Conservation (phyloP, 2,888 invertebrate species). For the Drosophila heteroneura region DNA sequence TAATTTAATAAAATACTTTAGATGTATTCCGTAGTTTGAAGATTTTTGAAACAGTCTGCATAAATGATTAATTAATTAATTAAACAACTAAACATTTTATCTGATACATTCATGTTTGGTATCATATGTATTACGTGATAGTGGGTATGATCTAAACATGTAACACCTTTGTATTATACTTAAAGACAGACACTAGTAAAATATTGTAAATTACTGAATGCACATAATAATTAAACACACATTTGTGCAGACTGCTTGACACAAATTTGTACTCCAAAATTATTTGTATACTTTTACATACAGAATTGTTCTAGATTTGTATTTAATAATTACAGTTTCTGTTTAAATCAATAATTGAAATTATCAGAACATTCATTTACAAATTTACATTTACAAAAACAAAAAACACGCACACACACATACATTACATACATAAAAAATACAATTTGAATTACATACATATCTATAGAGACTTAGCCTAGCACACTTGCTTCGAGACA, state of each 20-base stretch:
- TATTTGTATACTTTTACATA: not conserved
- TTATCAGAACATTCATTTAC: slow-evolving; percentile 2
- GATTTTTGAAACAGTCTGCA: not conserved
- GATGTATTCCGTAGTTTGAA: not conserved
- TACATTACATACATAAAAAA: slow-evolving; percentile 24
- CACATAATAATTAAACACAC: not conserved
- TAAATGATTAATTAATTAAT: not conserved
- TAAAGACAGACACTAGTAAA: not conserved
- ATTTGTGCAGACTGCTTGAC: not conserved
- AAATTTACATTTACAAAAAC: not conserved
- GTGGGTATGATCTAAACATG: not conserved
- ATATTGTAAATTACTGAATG: not conserved
- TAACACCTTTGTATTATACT: not conserved
- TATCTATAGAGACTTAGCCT: slow-evolving; percentile 34
- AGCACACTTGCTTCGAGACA: slow-evolving; percentile 27
- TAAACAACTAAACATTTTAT: not conserved
- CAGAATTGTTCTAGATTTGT: not conserved
- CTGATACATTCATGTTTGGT: not conserved
- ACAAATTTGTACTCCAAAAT: not conserved
- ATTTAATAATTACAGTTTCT: slow-evolving; percentile 1
- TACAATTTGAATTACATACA: slow-evolving; percentile 33
- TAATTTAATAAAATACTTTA: not conserved
- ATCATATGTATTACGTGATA: not conserved
- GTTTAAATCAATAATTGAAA: not conserved
- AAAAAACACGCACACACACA: slow-evolving; percentile 19